Evolutionary conservation across 2,797 vertebrate species (phyloP), one percentile per base, ranked within the genome.

Genomic region (Tangara arthus): DNA sequence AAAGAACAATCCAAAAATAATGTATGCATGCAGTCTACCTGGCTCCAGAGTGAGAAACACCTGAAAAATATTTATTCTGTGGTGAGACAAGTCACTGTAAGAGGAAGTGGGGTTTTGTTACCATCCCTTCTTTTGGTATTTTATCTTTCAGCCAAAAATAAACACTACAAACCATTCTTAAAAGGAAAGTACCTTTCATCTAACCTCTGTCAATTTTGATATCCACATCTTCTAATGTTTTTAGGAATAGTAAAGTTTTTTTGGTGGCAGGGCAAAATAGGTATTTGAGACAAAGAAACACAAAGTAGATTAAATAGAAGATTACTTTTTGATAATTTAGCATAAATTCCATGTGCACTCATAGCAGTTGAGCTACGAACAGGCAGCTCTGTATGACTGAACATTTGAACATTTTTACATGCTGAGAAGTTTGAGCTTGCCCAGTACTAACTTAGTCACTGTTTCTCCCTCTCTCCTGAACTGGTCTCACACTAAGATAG

Each of bases 21-120:
- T 82, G 44, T 2, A 14, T 26, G 27, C 77, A 77, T 95, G 73
- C 32, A 69, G 53, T 42, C 42, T 42, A 57, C 84, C 65, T 50
- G 79, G 70, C 56, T 91, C 53, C 79, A 63, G 64, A 90, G 72
- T 55, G 61, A 93, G 91, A 93, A 89, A 85, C 75, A 86, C 89
- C 65, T 79, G 82, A 76, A 76, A 82, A 90, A 65, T 81, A 93
- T 71, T 90, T 93, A 44, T 81, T 78, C 64, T 92, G 63, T 5
- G 14, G 26, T 37, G 23, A 96, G 68, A 23, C 37, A 64, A 84
- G 44, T 61, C 65, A 68, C n/a, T 32, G 17, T 63, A 63, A 94
- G 55, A 91, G 85, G 89, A 87, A 86, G 27, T 49, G 32, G 23
- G 3, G 1, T 47, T 92, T 94, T 71, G 47, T 93, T 95, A 39